A percentile compares a stretch with the other conserved stretches of the same genome.
phyloP scores from a whole-genome alignment of 2,113 vertebrate genomes.

The Oceanites oceanicus region DNA sequence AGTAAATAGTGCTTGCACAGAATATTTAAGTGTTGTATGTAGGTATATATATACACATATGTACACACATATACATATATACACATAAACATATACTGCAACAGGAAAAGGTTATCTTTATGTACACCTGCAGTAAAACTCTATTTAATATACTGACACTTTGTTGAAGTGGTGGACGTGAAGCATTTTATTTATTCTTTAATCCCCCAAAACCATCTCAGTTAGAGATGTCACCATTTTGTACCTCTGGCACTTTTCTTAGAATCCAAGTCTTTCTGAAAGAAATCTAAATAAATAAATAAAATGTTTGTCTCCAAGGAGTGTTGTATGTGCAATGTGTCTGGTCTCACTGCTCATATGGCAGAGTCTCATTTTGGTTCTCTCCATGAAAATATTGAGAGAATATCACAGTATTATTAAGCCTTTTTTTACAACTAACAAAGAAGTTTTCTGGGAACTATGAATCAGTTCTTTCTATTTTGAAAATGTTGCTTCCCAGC shows the following conservation, averaged over 20 bases:
- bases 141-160: not conserved
- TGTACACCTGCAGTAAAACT: not conserved
- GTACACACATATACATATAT: fast-evolving
- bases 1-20: not conserved
- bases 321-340: not conserved
- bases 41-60: fast-evolving
- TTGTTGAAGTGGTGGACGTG: not conserved
- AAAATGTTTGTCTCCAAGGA: slow-evolving; percentile 25
- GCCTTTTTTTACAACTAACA: not conserved
- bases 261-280: not conserved
- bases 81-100: not conserved
- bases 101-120: not conserved
- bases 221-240: not conserved
- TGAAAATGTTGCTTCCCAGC: not conserved
- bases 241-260: not conserved
- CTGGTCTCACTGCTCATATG: not conserved
- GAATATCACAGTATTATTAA: not conserved
- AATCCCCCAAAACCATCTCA: not conserved
- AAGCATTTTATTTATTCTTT: not conserved
- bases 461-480: not conserved
- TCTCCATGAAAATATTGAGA: not conserved
- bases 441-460: not conserved
- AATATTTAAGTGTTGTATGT: fast-evolving
- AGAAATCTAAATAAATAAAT: not conserved
- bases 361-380: not conserved